These are phyloP conservation scores for Meloidogyne floridensis DNA, from an alignment of 1,140 invertebrate species.

Conservation along the genomic window DNA sequence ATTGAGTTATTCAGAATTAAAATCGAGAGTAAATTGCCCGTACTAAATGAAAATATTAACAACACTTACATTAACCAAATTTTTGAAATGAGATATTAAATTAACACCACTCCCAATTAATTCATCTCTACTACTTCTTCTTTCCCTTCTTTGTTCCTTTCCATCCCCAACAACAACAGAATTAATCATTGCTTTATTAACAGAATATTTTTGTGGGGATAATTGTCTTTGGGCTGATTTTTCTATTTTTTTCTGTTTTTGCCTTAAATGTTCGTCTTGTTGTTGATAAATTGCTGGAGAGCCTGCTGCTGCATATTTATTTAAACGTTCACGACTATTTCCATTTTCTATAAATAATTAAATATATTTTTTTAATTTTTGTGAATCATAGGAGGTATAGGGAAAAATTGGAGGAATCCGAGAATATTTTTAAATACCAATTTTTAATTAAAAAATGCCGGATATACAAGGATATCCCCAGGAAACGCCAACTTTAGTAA, in stretches of 20 bases:
- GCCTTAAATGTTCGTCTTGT: not conserved
- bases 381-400: no score
- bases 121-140: conserved; percentile 21
- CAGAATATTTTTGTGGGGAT: conserved; percentile 24
- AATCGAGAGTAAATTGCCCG: no score
- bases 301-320: conserved; percentile 25
- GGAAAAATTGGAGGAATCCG: no score
- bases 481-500: no score
- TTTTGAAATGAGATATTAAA: conserved; percentile 30
- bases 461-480: no score
- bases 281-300: conserved; percentile 21
- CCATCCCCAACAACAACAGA: not conserved
- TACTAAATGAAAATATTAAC: no score
- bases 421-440: no score
- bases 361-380: no score
- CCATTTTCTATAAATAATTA: not conserved
- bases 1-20: no score
- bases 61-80: conserved; percentile 4
- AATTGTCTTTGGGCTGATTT: not conserved
- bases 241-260: not conserved
- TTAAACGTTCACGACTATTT: conserved; percentile 19
- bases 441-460: no score
- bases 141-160: conserved; percentile 3
- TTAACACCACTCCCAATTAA: conserved; percentile 18
- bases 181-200: conserved; percentile 2